Evolutionary conservation across 2,113 vertebrate genomes (phyloP).

Genomic region (Malurus cyaneus): DNA sequence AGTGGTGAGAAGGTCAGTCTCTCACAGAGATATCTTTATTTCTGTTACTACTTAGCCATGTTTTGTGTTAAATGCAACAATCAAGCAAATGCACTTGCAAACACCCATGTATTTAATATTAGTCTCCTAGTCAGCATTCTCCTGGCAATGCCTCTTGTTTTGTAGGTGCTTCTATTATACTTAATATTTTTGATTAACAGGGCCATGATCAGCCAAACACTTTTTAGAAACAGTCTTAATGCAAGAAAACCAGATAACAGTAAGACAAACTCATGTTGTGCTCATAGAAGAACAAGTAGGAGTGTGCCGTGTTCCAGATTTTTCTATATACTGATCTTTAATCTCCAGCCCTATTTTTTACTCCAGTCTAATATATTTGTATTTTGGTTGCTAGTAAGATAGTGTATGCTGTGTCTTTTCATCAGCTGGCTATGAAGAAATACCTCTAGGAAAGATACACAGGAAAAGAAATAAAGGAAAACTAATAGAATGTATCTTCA

Average conservation of each 20-base stretch:
- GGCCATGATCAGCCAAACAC: accelerated
- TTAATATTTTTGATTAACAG: background rate
- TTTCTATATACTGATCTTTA: background rate
- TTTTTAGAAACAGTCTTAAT: background rate
- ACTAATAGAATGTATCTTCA: background rate
- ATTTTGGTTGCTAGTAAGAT: background rate
- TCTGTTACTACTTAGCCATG: background rate
- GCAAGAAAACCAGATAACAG: background rate
- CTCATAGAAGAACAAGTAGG: background rate
- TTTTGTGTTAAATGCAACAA: background rate
- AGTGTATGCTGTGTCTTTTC: background rate
- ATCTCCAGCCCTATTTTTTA: background rate
- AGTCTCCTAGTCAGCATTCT: background rate
- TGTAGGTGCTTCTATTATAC: background rate
- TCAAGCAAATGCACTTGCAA: background rate
- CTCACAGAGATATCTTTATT: background rate
- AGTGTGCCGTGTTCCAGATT: background rate
- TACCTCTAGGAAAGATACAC: background rate
- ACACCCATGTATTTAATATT: background rate
- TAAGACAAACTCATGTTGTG: background rate
- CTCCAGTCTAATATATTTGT: background rate
- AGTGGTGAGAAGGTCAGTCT: background rate
- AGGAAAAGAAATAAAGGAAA: background rate
- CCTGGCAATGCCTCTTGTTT: background rate
- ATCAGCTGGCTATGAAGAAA: background rate